Evolutionary conservation across 2,888 invertebrate genomes (phyloP), one percentile per base, ranked within the genome.

Genomic region (Liopterus haemorrhoidalis): DNA sequence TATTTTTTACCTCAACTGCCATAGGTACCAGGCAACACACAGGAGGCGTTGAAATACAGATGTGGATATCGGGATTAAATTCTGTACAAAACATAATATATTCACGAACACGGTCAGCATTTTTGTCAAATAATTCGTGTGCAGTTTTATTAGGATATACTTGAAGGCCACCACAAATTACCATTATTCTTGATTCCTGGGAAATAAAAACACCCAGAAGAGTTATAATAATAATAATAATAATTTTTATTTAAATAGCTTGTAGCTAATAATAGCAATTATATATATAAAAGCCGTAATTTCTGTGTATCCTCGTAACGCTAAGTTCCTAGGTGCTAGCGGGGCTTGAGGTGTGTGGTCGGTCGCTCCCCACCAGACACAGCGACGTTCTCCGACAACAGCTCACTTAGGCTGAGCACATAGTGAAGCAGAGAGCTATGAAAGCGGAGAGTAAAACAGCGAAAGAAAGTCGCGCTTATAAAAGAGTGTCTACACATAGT

Each of bases 21-120:
- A 68, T 52, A 2, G 68, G 67, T 2, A 68, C 64, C 35, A 68
- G 55, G 12, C 63, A 60, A 49, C 64, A 61, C 25, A 67, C 54
- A 4, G 67, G 67, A 4, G 65, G 67, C 25, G 60, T 64, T 1
- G 61, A 58, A 28, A 68, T 57, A 37, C 65, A 62, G 41, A 65
- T 50, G 19, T 67, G 54, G 5, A 59, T 60, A 16, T 57, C 53
- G 0, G 64, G 64, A 52, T 65, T 66, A 51, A 65, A 65, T 54
- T 68, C 67, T 6, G 63, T 54, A 42, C 61, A 54, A 45, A 64
- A 60, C 9, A 65, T 48, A 0, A 63, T 60, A n/a, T 59, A 53
- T 41, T 56, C 54, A 41, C 64, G 56, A 1, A 68, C 59, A 45
- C 58, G 58, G 44, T 63, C 60, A 8, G 61, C 54, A 50, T 67